A percentile compares a stretch with the other conserved stretches of the same genome.
These are phyloP conservation scores for Taeniopygia guttata DNA, from an alignment of 2,797 vertebrate genomes.

Conservation along the genomic window DNA sequence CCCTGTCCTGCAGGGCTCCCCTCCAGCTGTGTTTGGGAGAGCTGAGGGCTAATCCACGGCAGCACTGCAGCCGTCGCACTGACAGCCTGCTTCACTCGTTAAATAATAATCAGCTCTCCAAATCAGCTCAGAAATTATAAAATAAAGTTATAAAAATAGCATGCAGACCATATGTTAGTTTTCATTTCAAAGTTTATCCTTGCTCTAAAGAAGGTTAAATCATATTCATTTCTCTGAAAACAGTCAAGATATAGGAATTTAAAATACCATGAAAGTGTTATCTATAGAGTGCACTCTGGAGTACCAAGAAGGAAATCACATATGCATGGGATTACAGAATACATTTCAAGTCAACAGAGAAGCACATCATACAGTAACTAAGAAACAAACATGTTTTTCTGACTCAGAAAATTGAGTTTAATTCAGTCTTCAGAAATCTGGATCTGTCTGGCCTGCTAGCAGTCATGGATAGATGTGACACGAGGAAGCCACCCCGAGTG, in stretches of 20 bases:
- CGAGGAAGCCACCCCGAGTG: background rate
- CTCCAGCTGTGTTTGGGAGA: background rate
- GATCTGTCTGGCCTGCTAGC: background rate
- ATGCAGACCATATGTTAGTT: conserved; percentile 65
- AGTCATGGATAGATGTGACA: background rate
- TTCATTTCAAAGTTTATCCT: conserved; percentile 72
- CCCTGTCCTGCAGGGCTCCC: background rate
- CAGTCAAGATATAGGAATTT: conserved; percentile 69
- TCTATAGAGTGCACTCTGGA: conserved; percentile 64
- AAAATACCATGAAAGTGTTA: conserved; percentile 69
- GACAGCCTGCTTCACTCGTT: conserved; percentile 20
- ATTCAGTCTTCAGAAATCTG: conserved; percentile 46
- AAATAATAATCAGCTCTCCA: conserved; percentile 60
- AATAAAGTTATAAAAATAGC: conserved; percentile 67
- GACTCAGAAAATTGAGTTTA: conserved; percentile 53
- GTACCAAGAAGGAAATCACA: conserved; percentile 65
- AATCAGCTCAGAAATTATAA: conserved; percentile 64
- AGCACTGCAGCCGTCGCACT: background rate
- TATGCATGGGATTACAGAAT: conserved; percentile 66
- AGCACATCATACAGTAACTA: conserved; percentile 57
- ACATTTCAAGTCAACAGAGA: conserved; percentile 62
- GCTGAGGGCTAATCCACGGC: background rate
- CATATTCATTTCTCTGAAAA: conserved; percentile 65
- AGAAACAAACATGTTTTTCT: conserved; percentile 65
- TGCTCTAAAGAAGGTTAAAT: conserved; percentile 70